Base-by-base conservation (phyloP, 2,113 vertebrate species). In the Heptranchias perlo region DNA sequence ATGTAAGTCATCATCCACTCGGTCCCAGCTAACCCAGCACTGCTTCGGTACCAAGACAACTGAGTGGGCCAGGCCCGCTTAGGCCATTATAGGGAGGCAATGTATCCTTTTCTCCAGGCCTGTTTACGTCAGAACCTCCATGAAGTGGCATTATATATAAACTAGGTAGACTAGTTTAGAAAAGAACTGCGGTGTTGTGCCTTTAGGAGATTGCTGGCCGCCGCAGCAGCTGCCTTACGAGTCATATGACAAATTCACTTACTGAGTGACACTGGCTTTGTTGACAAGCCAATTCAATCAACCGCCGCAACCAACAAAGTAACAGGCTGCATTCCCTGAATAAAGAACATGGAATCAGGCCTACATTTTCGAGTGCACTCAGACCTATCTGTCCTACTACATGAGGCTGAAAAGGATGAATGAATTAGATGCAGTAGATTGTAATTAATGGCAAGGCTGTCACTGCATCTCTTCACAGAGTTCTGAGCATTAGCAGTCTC, bases 231-330 rank as follows among this genome's bases (percentile, higher is more conserved):
- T 98, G 98, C 97, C 97, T 97, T 96, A 97, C 91, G 97, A 98
- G 98, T 97, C 98, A 97, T 97, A 98, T 98, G 98, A 98, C 98
- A 98, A 98, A 98, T 98, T 98, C 98, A 98, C 98, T 98, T 98
- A 98, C 98, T 98, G 98, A 98, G 98, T 98, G 98, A 98, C 98
- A 98, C 98, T 98, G 98, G 98, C 98, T 98, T 98, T 98, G 98
- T 98, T 98, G 98, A 98, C 98, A 98, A 98, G 98, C 98, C 98
- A 98, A 98, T 98, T 98, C 98, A 98, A 98, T 98, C 98, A 98
- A 98, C 98, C 98, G 98, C 97, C 97, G 98, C 98, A 97, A 98
- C 98, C 98, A 97, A 98, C 98, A 98, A 97, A 98, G 98, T 98
- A 97, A 97, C 97, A 97, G 96, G 97, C 98, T 97, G 98, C 97